Evolutionary conservation across 2,113 vertebrate species (phyloP), one percentile per base, ranked within the genome.

Genomic region (Reinhardtius hippoglossoides): DNA sequence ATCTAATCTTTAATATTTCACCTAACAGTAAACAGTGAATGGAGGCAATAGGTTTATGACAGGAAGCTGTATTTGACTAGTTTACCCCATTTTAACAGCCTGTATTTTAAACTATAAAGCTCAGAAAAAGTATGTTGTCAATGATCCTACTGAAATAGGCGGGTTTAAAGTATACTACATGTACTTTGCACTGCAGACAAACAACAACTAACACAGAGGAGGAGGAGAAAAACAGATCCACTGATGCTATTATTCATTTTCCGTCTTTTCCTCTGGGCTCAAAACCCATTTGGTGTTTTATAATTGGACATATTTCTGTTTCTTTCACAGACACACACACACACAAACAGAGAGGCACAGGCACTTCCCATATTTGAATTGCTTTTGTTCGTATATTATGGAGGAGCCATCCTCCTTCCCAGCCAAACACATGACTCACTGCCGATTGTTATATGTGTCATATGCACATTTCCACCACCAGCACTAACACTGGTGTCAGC

Each of bases 381-480:
- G 26, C 0, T 0, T 78, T 66, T 74, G 16, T 23, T 63, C 16
- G 16, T 35, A 56, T 23, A 37, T 63, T n/a, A 46, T 40, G 26
- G 58, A 14, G 16, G 1, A 48, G 65, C 64, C 24, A 67, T 37
- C 8, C 2, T 64, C 63, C 50, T 0, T 69, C 31, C 31, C 69
- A 77, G 71, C 50, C 78, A 42, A 68, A 74, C 27, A 40, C 44
- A 57, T 91, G 83, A 87, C 64, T 89, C 91, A 88, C 24, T 44
- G 14, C 62, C 66, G 61, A 71, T 65, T 61, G 61, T 72, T 21
- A 26, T 81, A 50, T 76, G 75, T 79, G 72, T 69, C 62, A 74
- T 70, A 67, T 31, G 50, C 72, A 69, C 27, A 56, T 81, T 54
- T 80, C 76, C 23, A 72, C 42, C 62, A 46, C 27, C 18, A 62